phyloP scores from a whole-genome alignment of 2,113 vertebrate genomes.

The Morone chrysops region DNA sequence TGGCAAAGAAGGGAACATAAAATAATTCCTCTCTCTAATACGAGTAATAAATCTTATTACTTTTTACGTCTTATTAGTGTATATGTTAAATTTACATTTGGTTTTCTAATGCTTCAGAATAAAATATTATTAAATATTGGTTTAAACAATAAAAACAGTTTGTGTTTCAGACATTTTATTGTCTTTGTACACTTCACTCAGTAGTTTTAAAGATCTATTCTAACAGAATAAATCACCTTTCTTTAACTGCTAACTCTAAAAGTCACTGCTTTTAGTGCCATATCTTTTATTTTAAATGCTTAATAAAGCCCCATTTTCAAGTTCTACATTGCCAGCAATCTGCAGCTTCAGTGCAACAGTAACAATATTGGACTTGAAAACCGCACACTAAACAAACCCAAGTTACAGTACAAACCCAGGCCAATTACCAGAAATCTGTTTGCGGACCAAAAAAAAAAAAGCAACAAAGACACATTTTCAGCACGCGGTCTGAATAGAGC shows the following conservation, averaged over 20 bases:
- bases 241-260: background rate
- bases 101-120: background rate
- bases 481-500: background rate
- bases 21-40: background rate
- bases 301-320: background rate
- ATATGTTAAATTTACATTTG: background rate
- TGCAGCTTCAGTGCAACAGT: background rate
- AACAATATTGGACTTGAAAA: background rate
- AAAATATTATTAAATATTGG: background rate
- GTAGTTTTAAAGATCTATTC: background rate
- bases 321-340: background rate
- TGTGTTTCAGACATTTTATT: background rate
- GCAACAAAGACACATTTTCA: background rate
- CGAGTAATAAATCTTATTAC: background rate
- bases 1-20: background rate
- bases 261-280: background rate
- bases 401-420: background rate
- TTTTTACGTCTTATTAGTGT: background rate
- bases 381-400: background rate
- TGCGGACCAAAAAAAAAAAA: conserved; percentile 1
- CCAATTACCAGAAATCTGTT: background rate
- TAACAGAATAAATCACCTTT: background rate
- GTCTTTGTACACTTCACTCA: background rate
- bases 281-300: background rate
- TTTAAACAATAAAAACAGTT: background rate